Base-by-base conservation (phyloP, 1,140 invertebrate genomes). In the Myzus persicae region DNA sequence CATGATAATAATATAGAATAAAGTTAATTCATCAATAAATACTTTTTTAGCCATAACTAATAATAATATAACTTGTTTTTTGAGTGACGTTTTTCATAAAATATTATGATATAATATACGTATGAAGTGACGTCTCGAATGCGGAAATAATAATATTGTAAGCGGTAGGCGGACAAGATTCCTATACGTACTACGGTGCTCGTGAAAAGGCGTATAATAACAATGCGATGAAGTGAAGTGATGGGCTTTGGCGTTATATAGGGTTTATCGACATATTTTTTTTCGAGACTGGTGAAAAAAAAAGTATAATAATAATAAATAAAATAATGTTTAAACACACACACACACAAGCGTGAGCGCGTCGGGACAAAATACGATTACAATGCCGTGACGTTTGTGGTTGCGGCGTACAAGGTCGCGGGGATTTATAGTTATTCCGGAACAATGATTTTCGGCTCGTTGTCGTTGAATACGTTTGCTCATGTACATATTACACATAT, bases 371-470 rank as follows among this genome's bases (percentile, higher is more conserved):
- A 89, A 54, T 89, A 54, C 88, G 88, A 89, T 89, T 54, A 89
- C 88, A 89, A 40, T 51, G 88, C 88, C 20, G 36, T 89, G 88
- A 89, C 48, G 48, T 89, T 89, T 89, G 88, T 24, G 88, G 88
- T 54, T 38, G 51, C 36, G 88, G 88, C 9, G 36, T 40, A 89
- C 46, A 14, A 89, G 46, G 88, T 89, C 36, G 36, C 48, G 36
- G 48, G 87, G 46, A 89, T 89, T 54, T 89, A 54, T 44, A 24
- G 46, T 89, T 51, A 89, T 89, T 36, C 88, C 88, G 46, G 88
- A 89, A 54, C 88, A 89, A 89, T 89, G 88, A 89, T 89, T 89
- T 89, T 89, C 46, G 48, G 31, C 36, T 89, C 48, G 40, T 85
- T n/a, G 84, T 54, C 40, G 84, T 76, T 76, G 59, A 76, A 76